Evolutionary conservation across 1,140 invertebrate species (phyloP).

Genomic region (Aphaenogaster ashmeadi): DNA sequence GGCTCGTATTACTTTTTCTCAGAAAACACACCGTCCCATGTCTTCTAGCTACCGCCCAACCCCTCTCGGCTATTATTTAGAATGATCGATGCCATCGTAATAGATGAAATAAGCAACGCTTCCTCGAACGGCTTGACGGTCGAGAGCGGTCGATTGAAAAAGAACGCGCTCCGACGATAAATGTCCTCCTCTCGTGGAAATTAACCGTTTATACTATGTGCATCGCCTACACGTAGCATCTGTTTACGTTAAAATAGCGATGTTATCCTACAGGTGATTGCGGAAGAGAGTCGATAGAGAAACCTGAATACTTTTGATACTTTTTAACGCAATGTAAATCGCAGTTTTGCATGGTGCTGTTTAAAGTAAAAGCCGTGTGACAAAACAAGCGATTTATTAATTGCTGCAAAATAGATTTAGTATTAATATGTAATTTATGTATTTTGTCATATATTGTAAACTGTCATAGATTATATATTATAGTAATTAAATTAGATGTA

Average conservation of each 20-base stretch:
- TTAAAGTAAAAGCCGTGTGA: not conserved
- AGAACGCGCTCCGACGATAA: slow-evolving; percentile 32
- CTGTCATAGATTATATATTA: not conserved
- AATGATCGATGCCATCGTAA: slow-evolving; percentile 59
- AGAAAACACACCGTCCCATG: not conserved
- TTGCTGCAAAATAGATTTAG: not conserved
- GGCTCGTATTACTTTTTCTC: slow-evolving; percentile 46
- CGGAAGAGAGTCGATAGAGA: not conserved
- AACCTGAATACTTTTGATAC: not conserved
- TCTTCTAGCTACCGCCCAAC: not conserved
- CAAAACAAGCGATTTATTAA: not conserved
- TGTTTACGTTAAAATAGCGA: slow-evolving; percentile 22
- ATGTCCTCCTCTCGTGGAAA: slow-evolving; percentile 29
- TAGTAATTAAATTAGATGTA: slow-evolving; percentile 3
- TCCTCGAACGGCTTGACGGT: slow-evolving; percentile 23
- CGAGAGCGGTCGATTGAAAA: not conserved
- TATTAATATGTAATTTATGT: not conserved
- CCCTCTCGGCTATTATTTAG: slow-evolving; percentile 47
- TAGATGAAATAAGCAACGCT: slow-evolving; percentile 37
- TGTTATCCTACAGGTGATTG: not conserved
- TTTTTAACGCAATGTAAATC: slow-evolving; percentile 11
- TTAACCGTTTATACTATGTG: slow-evolving; percentile 12
- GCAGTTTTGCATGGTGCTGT: not conserved
- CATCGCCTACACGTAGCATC: not conserved
- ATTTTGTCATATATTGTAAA: not conserved